Conservation (phyloP, 2,797 vertebrate species). For the Anabas testudineus region DNA sequence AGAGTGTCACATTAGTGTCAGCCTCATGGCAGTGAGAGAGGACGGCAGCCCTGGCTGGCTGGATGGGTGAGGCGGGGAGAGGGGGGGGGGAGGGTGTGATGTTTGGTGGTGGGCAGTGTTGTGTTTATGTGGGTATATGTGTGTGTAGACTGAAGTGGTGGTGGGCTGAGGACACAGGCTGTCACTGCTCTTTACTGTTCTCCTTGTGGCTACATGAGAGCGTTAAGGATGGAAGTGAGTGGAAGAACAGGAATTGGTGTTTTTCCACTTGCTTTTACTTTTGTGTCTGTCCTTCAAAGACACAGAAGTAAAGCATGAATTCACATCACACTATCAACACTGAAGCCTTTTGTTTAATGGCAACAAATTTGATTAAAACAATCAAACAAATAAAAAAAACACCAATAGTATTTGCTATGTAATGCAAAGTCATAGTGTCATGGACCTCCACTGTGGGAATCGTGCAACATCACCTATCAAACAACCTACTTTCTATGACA, state of each 20-base stretch:
- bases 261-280: conserved; percentile 18
- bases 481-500: too few species aligned
- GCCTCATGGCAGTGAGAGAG: conserved; percentile 92
- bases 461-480: too few species aligned
- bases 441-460: too few species aligned
- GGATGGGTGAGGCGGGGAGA: conserved; percentile 54
- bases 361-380: background rate
- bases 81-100: conserved; percentile 69
- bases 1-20: conserved; percentile 99
- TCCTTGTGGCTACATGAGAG: conserved; percentile 56
- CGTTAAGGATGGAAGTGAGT: conserved; percentile 41
- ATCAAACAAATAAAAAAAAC: background rate
- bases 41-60: conserved; percentile 64
- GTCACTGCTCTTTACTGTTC: conserved; percentile 69
- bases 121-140: conserved; percentile 56
- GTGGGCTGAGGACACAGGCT: conserved; percentile 64
- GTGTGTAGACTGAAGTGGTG: conserved; percentile 48
- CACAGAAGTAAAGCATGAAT: background rate
- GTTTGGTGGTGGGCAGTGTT: conserved; percentile 70
- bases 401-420: too few species aligned
- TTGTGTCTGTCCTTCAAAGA: conserved; percentile 17
- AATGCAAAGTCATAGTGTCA: too few species aligned
- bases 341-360: background rate
- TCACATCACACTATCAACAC: background rate
- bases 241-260: background rate